Evolutionary conservation across 64 coral and sea anemone species (phyloP).

Genomic region (Anthopleura sola): DNA sequence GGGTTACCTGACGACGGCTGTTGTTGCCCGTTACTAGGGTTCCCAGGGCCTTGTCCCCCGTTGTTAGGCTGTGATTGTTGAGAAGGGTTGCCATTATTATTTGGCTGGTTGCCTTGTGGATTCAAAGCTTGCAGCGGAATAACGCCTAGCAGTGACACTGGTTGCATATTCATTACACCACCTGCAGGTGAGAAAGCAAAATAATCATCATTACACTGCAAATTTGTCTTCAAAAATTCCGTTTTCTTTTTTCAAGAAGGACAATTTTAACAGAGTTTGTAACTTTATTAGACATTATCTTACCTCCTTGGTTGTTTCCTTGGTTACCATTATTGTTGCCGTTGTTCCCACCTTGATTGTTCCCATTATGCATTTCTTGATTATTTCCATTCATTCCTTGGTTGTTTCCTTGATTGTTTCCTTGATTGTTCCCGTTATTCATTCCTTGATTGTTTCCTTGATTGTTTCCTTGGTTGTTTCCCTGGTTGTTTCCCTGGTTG

Average conservation of each 20-base stretch:
- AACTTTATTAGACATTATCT: no score
- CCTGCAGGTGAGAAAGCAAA: no score
- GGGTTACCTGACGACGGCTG: background rate
- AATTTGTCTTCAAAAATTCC: no score
- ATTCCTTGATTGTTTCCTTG: no score
- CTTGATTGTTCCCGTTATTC: background rate
- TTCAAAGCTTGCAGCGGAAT: background rate
- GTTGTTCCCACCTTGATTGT: background rate
- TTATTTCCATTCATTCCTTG: background rate
- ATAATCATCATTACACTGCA: no score
- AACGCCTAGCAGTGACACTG: background rate
- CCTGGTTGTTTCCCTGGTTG: background rate
- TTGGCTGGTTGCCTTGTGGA: background rate
- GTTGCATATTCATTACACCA: background rate
- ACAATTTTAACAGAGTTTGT: no score
- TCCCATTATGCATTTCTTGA: background rate
- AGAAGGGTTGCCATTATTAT: background rate
- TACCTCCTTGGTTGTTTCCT: no score
- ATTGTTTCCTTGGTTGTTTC: background rate
- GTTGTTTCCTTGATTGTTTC: background rate
- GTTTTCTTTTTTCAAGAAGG: no score
- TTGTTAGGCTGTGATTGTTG: background rate
- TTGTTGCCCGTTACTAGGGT: background rate
- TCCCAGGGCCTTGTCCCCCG: background rate
- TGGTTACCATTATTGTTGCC: no score